phyloP scores from a whole-genome alignment of 2,888 invertebrate species.

The Agrochola lota region DNA sequence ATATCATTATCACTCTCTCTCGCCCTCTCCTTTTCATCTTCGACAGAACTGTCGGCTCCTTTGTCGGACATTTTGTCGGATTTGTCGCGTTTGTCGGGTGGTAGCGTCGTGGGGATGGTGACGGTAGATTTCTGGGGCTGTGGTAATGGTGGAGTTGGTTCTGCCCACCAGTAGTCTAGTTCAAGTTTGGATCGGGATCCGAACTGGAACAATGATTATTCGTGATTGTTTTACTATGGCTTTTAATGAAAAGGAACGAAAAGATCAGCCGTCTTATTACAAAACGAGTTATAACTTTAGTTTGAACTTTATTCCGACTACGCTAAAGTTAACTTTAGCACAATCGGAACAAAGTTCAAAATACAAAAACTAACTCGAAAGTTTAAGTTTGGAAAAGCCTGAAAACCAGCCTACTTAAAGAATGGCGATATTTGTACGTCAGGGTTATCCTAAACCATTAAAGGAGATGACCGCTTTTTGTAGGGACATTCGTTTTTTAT shows the following conservation, averaged over 20 bases:
- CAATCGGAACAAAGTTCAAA: neutral
- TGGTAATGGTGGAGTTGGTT: constrained; percentile 84
- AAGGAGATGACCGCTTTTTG: too few relatives aligned
- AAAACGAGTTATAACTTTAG: neutral
- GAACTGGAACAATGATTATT: constrained; percentile 87
- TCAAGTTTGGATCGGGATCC: constrained; percentile 94
- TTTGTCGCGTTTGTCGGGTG: constrained; percentile 53
- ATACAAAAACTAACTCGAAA: neutral
- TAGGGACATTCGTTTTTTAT: too few relatives aligned
- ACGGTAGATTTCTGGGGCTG: constrained; percentile 63
- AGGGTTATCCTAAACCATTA: neutral
- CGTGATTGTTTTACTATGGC: neutral
- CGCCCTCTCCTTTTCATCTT: constrained; percentile 77
- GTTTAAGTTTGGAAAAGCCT: neutral
- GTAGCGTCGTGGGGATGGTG: constrained; percentile 7
- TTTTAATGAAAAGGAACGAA: neutral
- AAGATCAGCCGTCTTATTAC: neutral
- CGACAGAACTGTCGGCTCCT: constrained; percentile 75
- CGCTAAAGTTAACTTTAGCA: neutral
- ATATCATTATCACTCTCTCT: constrained; percentile 82
- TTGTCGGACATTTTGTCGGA: constrained; percentile 72
- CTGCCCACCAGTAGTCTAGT: constrained; percentile 95
- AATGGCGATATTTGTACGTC: neutral
- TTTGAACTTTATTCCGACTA: neutral
- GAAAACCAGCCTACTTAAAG: neutral